A percentile compares a stretch with the other conserved stretches of the same genome.
Conservation (phyloP, 2,888 invertebrate genomes). For the Nephrotoma flavescens region DNA sequence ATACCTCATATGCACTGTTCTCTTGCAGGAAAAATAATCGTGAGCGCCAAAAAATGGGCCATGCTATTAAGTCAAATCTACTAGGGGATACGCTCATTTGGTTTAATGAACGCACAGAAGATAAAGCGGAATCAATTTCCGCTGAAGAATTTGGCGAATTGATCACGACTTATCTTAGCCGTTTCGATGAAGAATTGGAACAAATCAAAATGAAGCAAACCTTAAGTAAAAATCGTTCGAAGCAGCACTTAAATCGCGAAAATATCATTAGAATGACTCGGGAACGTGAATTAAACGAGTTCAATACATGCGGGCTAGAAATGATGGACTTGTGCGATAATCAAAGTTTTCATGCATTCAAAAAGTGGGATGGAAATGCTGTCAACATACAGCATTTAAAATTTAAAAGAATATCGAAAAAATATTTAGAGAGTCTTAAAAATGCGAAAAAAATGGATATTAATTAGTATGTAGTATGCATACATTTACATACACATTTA, state of each 20-base stretch:
- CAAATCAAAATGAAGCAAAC: conserved; percentile 67
- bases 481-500: not conserved
- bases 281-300: conserved; percentile 59
- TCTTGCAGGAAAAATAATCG: conserved; percentile 35
- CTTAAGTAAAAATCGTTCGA: conserved; percentile 47
- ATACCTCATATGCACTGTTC: not conserved
- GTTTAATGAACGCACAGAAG: conserved; percentile 53
- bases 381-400: conserved; percentile 31
- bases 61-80: conserved; percentile 56
- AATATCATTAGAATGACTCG: conserved; percentile 63
- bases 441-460: not conserved
- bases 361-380: conserved; percentile 31
- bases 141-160: conserved; percentile 43
- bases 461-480: not conserved
- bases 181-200: conserved; percentile 64
- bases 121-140: conserved; percentile 35
- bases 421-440: conserved; percentile 22
- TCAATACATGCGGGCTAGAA: conserved; percentile 54
- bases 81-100: conserved; percentile 63
- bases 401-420: conserved; percentile 25
- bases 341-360: conserved; percentile 21
- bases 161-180: conserved; percentile 35
- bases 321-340: conserved; percentile 25
- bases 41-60: conserved; percentile 45
- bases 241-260: conserved; percentile 67